These are phyloP conservation scores for Microctenopoma steveboyesi DNA, from an alignment of 2,797 vertebrate genomes.

Conservation along the genomic window DNA sequence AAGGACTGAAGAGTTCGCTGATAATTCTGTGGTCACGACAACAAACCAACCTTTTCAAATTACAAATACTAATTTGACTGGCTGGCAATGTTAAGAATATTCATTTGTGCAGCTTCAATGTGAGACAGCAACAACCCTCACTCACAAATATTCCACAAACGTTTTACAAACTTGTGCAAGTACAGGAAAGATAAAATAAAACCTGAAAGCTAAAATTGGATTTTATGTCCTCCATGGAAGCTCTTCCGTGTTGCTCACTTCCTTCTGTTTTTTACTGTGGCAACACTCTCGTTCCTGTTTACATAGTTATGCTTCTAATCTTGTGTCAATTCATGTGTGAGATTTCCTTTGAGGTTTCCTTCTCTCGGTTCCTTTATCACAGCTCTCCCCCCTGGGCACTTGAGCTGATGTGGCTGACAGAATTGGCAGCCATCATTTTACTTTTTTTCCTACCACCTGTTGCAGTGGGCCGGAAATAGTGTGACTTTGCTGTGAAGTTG, in stretches of 20 bases:
- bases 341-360: conserved; percentile 56
- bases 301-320: conserved; percentile 23
- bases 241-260: conserved; percentile 5
- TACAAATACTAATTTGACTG: no score
- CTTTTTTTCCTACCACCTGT: conserved; percentile 4
- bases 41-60: no score
- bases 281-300: conserved; percentile 32
- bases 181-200: conserved; percentile 1
- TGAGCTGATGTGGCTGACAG: conserved; percentile 9
- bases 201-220: conserved; percentile 1
- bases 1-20: no score
- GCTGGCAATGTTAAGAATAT: no score
- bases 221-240: not conserved
- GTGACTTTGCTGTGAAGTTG: not conserved
- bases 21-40: no score
- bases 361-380: conserved; percentile 3
- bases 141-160: no score
- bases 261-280: conserved; percentile 38
- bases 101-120: no score
- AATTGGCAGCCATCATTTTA: conserved; percentile 3
- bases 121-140: not conserved
- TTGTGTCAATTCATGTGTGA: conserved; percentile 35
- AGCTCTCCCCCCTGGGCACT: conserved; percentile 6
- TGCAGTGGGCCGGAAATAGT: not conserved
- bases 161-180: no score